Base-by-base conservation (phyloP, 2,113 vertebrate species). In the Clarias batrachus region DNA sequence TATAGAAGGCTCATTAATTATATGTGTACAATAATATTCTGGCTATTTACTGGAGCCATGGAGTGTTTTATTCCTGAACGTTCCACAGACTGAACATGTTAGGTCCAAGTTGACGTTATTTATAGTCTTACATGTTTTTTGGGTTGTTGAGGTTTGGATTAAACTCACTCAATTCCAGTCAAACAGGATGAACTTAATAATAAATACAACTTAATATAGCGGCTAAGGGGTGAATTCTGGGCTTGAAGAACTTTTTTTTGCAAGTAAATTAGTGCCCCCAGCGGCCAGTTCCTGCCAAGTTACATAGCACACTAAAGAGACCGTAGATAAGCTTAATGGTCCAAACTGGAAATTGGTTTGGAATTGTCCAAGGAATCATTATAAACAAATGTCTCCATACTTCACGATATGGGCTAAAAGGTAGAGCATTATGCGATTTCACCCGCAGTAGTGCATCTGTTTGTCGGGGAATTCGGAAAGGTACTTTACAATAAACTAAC, bases 141-240 rank as follows among this genome's bases (percentile, higher is more conserved):
- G 27, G 62, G 17, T 41, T 37, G 78, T 62, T 62, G 57, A 60
- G 57, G 57, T 62, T 81, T 25, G 78, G 56, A 25, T 62, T 23
- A 81, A 81, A 41, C 5, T 81, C n/a, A 59, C 33, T 60, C 10
- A 19, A 21, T 80, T 60, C 27, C 77, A 80, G 77, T 80, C 56
- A 60, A 80, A 79, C 76, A 59, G n/a, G 6, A n/a, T 27, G 54
- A 33, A 62, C 33, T 81, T 30, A 62, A 25, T 81, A 81, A 62
- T 81, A 81, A 81, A 62, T 81, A 25, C 41, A 62, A 81, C 33
- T 62, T 59, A 81, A 81, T 81, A 80, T 23, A 80, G 56, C 16
- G 37, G 57, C 56, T 48, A 23, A 33, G 17, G 9, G 12, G 41
- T 25, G 13, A n/a, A 54, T 23, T 16, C 23, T 25, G 12, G 11